Percentiles rank a stretch among this genome's conserved stretches.
These are phyloP conservation scores for Euglossa dilemma DNA, from an alignment of 1,140 invertebrate genomes.

Conservation along the genomic window DNA sequence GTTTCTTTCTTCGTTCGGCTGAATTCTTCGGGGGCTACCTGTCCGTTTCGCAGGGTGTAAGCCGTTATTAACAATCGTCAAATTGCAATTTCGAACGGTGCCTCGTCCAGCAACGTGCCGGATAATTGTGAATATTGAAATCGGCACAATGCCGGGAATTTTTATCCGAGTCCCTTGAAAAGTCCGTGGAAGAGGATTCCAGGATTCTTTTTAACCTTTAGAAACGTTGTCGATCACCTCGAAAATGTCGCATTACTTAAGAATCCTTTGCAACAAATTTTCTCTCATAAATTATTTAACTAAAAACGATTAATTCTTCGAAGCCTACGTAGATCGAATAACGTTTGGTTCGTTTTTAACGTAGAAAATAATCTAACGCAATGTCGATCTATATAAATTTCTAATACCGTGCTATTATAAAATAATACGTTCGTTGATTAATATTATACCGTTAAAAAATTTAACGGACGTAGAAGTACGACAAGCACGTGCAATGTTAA, in stretches of 20 bases:
- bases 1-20: constrained; percentile 46
- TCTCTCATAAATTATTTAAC: no score
- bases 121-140: background rate
- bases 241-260: background rate
- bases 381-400: no score
- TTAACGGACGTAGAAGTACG: no score
- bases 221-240: background rate
- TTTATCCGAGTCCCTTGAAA: background rate
- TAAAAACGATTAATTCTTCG: no score
- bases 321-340: no score
- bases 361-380: no score
- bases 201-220: no score
- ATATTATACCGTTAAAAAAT: no score
- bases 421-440: no score
- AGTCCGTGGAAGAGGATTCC: background rate
- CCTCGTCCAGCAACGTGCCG: background rate
- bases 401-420: no score
- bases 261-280: no score
- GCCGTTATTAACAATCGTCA: constrained; percentile 30
- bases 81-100: background rate
- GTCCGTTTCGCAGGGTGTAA: constrained; percentile 15
- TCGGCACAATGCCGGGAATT: background rate
- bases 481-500: background rate
- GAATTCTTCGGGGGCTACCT: constrained; percentile 35
- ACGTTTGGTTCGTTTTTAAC: no score